Evolutionary conservation across 1,140 invertebrate genomes (phyloP).

Genomic region (Lerema accius): DNA sequence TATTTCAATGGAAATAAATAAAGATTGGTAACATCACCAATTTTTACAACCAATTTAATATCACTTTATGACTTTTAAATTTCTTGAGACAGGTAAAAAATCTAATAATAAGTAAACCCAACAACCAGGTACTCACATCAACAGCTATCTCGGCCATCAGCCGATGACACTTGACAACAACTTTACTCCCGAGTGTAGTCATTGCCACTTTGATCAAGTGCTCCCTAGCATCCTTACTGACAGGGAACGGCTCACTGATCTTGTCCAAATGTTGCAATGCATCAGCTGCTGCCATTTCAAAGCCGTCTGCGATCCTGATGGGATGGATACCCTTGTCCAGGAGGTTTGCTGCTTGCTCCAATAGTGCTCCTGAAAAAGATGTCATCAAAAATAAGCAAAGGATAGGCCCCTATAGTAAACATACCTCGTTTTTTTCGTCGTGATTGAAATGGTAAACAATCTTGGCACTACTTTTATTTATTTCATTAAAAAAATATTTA

Average conservation of each 20-base stretch:
- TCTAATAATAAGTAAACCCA: neutral
- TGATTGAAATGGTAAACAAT: too few relatives aligned
- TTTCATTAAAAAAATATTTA: too few relatives aligned
- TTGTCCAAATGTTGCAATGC: conserved; percentile 94
- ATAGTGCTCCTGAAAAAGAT: conserved; percentile 87
- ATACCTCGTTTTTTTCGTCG: too few relatives aligned
- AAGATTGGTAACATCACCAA: too few relatives aligned
- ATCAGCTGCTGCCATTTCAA: conserved; percentile 97
- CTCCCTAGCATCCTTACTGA: conserved; percentile 92
- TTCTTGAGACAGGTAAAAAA: too few relatives aligned
- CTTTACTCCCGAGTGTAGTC: conserved; percentile 99
- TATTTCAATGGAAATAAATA: too few relatives aligned
- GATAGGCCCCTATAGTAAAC: too few relatives aligned
- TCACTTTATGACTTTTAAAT: too few relatives aligned
- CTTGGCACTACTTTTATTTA: too few relatives aligned
- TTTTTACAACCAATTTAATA: too few relatives aligned
- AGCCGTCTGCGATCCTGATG: conserved; percentile 99
- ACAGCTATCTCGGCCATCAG: conserved; percentile 99
- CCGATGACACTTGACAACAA: conserved; percentile 95
- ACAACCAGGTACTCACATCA: conserved; percentile 84
- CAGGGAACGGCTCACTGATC: conserved; percentile 95
- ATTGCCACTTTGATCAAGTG: conserved; percentile 97
- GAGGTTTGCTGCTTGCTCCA: conserved; percentile 97
- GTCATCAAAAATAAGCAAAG: too few relatives aligned
- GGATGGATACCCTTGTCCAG: conserved; percentile 99